These are phyloP conservation scores for Zophobas morio DNA, from an alignment of 1,140 invertebrate species.

Conservation along the genomic window DNA sequence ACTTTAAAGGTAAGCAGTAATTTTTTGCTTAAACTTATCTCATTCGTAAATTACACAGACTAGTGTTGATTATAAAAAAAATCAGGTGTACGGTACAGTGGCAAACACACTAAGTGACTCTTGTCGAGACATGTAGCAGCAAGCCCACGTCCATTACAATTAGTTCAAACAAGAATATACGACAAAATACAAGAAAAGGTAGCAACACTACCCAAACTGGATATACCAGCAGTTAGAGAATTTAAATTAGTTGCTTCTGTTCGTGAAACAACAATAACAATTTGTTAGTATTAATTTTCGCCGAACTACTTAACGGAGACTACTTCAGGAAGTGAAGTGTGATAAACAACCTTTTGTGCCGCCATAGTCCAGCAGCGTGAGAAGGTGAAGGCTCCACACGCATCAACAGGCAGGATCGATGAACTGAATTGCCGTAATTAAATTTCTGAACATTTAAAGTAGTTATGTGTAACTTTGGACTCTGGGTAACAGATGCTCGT, in stretches of 20 bases:
- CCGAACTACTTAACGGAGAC: not conserved
- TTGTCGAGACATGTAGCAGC: too few species aligned
- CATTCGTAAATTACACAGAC: too few species aligned
- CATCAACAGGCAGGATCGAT: constrained; percentile 35
- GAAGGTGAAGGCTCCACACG: constrained; percentile 35
- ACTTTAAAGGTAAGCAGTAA: too few species aligned
- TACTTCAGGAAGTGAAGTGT: constrained; percentile 1
- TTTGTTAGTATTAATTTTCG: not conserved
- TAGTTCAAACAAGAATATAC: too few species aligned
- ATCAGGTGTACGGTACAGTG: too few species aligned
- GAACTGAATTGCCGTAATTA: constrained; percentile 31
- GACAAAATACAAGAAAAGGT: too few species aligned
- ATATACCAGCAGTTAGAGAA: too few species aligned
- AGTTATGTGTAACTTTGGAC: constrained; percentile 23
- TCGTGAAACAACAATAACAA: not conserved
- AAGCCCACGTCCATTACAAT: too few species aligned
- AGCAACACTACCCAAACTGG: too few species aligned
- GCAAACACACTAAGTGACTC: too few species aligned
- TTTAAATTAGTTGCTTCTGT: not conserved
- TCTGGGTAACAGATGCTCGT: constrained; percentile 11
- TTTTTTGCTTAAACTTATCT: too few species aligned
- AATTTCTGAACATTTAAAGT: constrained; percentile 36
- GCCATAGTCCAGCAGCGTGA: constrained; percentile 21
- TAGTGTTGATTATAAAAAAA: too few species aligned
- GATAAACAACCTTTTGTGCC: constrained; percentile 20